phyloP scores from a whole-genome alignment of 2,113 vertebrate genomes.

The Macrotis lagotis region DNA sequence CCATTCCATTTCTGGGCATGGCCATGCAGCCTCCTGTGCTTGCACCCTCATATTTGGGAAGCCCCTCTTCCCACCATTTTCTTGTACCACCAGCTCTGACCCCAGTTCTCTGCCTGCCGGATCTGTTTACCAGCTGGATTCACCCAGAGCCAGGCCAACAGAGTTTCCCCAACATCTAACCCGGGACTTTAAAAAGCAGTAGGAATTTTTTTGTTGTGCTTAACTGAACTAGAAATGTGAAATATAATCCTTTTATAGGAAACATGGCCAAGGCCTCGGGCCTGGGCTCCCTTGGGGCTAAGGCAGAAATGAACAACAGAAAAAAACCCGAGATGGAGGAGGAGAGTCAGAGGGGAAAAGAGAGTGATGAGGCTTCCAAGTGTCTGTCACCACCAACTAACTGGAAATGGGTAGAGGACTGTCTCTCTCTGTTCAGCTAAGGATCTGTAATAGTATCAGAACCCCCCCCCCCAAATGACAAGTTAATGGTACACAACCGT shows the following conservation, averaged over 20 bases:
- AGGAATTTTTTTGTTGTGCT: no score
- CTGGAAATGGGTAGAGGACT: background rate
- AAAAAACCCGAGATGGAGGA: conserved; percentile 23
- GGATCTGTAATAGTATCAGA: conserved; percentile 26
- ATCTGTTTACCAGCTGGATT: no score
- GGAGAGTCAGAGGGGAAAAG: background rate
- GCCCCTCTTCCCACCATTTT: background rate
- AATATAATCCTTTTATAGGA: no score
- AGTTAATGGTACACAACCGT: background rate
- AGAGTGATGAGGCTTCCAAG: background rate
- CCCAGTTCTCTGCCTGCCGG: no score
- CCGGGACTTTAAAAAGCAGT: no score
- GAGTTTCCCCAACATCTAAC: no score
- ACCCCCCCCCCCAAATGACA: conserved; percentile 17
- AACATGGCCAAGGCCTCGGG: no score
- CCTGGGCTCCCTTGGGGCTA: background rate
- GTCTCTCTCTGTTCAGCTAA: background rate
- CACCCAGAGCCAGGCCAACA: no score
- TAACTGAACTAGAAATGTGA: no score
- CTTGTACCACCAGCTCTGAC: background rate
- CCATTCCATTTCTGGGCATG: no score
- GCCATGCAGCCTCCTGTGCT: background rate
- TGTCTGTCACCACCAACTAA: background rate
- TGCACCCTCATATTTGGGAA: background rate
- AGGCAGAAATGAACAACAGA: conserved; percentile 33